Evolutionary conservation across 2,797 vertebrate genomes (phyloP).

Genomic region (Poecile montanus): DNA sequence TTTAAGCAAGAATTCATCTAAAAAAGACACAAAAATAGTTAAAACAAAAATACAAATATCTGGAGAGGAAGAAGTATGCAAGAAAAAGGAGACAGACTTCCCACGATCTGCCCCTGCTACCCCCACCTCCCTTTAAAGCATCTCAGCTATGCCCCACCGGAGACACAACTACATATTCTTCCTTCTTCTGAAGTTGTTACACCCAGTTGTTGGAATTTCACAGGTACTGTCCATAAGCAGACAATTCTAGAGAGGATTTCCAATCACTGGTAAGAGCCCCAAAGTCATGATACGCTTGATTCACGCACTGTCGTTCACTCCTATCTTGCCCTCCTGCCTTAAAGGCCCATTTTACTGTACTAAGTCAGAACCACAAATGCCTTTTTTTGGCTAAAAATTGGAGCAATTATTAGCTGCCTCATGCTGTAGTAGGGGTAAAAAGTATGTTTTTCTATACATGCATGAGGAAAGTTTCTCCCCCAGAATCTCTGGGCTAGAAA

Average conservation of each 20-base stretch:
- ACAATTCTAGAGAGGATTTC: not conserved
- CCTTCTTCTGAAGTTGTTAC: not conserved
- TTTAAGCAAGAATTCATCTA: constrained; percentile 98
- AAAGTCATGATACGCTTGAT: not conserved
- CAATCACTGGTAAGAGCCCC: not conserved
- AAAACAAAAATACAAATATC: not conserved
- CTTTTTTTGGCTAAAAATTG: not conserved
- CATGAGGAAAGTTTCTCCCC: not conserved
- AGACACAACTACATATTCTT: not conserved
- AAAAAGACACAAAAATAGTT: not conserved
- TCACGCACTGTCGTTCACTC: not conserved
- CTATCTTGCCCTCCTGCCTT: not conserved
- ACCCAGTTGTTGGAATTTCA: not conserved
- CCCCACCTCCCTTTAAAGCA: not conserved
- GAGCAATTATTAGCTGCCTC: not conserved
- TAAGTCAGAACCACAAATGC: not conserved
- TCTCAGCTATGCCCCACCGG: not conserved
- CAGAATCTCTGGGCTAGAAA: not conserved
- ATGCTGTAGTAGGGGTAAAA: not conserved
- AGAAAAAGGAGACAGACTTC: not conserved
- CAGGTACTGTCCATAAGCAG: not conserved
- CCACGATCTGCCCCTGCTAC: accelerated
- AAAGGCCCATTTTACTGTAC: not conserved
- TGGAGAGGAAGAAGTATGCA: not conserved
- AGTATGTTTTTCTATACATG: not conserved